Conservation (phyloP, 1,140 invertebrate genomes). For the Procambarus clarkii region DNA sequence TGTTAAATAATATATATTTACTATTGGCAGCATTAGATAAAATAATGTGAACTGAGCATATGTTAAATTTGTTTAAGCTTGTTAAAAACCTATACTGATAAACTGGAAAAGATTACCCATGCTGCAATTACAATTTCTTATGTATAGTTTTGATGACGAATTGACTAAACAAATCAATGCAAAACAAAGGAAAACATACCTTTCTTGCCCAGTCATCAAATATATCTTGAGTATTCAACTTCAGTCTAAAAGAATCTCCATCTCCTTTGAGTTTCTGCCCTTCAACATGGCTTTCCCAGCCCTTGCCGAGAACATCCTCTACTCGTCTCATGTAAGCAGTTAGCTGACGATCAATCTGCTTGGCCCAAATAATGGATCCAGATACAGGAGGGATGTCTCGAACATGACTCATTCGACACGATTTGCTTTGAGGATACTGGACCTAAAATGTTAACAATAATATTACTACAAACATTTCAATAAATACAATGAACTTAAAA, state of each 20-base stretch:
- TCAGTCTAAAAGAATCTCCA: conserved; percentile 96
- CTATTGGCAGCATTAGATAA: too few relatives aligned
- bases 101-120: too few relatives aligned
- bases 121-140: too few relatives aligned
- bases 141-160: too few relatives aligned
- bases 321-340: conserved; percentile 93
- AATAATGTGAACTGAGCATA: too few relatives aligned
- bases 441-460: conserved; percentile 78
- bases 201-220: conserved; percentile 98
- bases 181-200: conserved; percentile 58
- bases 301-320: conserved; percentile 81
- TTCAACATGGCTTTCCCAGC: conserved; percentile 99
- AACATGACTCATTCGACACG: conserved; percentile 91
- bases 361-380: conserved; percentile 98
- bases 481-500: too few relatives aligned
- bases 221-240: conserved; percentile 96
- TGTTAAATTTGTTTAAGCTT: too few relatives aligned
- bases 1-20: too few relatives aligned
- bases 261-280: conserved; percentile 98
- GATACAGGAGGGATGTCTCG: conserved; percentile 96
- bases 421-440: conserved; percentile 94
- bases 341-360: conserved; percentile 98
- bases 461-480: too few relatives aligned
- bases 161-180: too few relatives aligned
- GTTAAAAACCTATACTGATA: too few relatives aligned